Percentiles rank a stretch among this genome's conserved stretches.
phyloP scores from a whole-genome alignment of 2,113 vertebrate species.

The Paramormyrops kingsleyae region DNA sequence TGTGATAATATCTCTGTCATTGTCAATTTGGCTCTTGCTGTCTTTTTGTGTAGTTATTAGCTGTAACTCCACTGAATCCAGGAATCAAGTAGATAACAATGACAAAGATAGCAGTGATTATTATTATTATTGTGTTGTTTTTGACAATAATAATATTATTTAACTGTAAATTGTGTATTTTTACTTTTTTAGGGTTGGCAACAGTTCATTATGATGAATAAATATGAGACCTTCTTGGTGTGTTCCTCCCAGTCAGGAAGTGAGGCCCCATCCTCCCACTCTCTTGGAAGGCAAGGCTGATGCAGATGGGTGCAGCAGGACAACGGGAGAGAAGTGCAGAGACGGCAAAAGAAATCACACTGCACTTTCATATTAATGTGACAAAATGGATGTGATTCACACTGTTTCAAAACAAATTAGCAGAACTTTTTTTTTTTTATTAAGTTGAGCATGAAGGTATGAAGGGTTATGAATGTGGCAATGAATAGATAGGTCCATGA shows the following conservation, averaged over 20 bases:
- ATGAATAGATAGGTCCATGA: not conserved
- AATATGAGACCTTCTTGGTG: not conserved
- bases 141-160: not conserved
- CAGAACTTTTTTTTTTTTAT: not conserved
- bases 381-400: not conserved
- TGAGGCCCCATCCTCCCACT: not conserved
- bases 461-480: not conserved
- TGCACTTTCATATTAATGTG: not conserved
- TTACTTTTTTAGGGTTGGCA: not conserved
- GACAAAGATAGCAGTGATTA: not conserved
- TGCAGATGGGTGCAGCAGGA: not conserved
- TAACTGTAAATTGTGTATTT: not conserved
- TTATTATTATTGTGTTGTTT: not conserved
- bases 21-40: not conserved
- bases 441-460: not conserved
- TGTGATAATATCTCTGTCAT: not conserved
- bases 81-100: not conserved
- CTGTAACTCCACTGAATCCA: not conserved
- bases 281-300: not conserved
- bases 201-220: not conserved
- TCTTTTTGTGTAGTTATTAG: not conserved
- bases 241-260: not conserved
- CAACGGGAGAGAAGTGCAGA: not conserved
- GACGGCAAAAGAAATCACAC: not conserved
- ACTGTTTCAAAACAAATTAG: constrained; percentile 7